Percentiles rank a stretch among this genome's conserved stretches.
Evolutionary conservation across 1,140 invertebrate genomes (phyloP).

Genomic region (Antheraea mylitta): DNA sequence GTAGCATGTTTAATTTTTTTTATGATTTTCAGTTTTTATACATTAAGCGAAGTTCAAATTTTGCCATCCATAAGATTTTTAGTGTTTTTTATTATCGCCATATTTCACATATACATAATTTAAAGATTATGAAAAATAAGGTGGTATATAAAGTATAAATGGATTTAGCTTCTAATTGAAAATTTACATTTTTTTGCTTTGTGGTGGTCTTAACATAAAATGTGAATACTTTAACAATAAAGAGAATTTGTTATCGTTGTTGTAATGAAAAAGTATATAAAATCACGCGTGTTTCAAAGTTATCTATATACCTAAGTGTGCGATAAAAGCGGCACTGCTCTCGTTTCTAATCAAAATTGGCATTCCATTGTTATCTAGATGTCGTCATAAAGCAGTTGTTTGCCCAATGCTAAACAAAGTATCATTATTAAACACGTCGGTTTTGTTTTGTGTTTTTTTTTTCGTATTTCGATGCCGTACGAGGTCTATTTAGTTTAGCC

Average conservation of each 20-base stretch:
- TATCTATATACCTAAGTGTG: constrained; percentile 57
- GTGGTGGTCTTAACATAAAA: neutral
- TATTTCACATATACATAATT: too few species aligned
- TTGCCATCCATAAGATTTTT: too few species aligned
- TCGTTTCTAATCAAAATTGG: constrained; percentile 66
- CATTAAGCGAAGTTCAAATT: too few species aligned
- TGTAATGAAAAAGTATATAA: constrained; percentile 32
- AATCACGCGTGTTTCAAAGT: constrained; percentile 54
- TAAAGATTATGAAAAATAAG: too few species aligned
- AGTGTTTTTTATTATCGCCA: too few species aligned
- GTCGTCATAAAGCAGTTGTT: constrained; percentile 52
- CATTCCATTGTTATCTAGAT: constrained; percentile 64
- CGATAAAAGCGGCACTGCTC: constrained; percentile 52
- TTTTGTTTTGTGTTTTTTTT: neutral
- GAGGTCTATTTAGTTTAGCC: constrained; percentile 4
- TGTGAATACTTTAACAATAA: neutral
- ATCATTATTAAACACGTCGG: neutral
- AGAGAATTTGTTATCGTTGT: constrained; percentile 16
- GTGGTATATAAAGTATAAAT: too few species aligned
- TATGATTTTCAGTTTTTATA: too few species aligned
- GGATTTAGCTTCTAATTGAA: too few species aligned
- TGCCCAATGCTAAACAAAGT: constrained; percentile 32
- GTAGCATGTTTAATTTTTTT: too few species aligned
- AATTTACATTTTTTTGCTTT: neutral
- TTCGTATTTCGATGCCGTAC: neutral